These are phyloP conservation scores for Thaumatotibia leucotreta DNA, from an alignment of 1,140 invertebrate species.

Conservation along the genomic window DNA sequence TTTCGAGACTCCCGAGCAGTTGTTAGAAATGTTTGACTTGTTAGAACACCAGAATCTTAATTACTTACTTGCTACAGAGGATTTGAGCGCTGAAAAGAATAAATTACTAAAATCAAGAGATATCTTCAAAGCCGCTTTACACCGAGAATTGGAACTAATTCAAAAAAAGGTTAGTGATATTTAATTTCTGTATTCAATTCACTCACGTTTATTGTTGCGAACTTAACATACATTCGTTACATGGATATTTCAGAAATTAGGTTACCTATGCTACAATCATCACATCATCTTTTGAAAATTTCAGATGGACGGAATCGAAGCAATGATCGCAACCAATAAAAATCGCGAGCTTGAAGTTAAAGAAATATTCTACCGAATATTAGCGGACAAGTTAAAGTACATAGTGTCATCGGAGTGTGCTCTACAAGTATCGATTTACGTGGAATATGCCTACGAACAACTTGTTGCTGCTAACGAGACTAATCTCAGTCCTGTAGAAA, in stretches of 20 bases:
- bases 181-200: too few relatives aligned
- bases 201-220: too few relatives aligned
- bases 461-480: conserved; percentile 77
- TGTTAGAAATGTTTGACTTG: conserved; percentile 76
- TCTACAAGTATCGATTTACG: conserved; percentile 78
- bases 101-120: conserved; percentile 54
- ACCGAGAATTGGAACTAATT: conserved; percentile 48
- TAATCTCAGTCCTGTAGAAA: conserved; percentile 75
- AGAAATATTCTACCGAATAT: conserved; percentile 48
- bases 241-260: too few relatives aligned
- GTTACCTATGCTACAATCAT: too few relatives aligned
- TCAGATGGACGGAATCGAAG: conserved; percentile 52
- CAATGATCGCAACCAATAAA: conserved; percentile 47
- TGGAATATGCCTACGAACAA: conserved; percentile 81
- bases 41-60: conserved; percentile 82
- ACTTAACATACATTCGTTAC: too few relatives aligned
- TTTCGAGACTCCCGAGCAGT: conserved; percentile 77
- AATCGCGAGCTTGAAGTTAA: conserved; percentile 53
- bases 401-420: conserved; percentile 77
- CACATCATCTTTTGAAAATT: too few relatives aligned
- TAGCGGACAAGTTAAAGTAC: conserved; percentile 50
- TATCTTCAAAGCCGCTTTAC: conserved; percentile 37
- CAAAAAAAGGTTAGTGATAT: conserved; percentile 55
- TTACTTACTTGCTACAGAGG: conserved; percentile 79
- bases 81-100: conserved; percentile 74